Evolutionary conservation across 1,140 invertebrate genomes (phyloP).

Genomic region (Drosophila nigrodunni): DNA sequence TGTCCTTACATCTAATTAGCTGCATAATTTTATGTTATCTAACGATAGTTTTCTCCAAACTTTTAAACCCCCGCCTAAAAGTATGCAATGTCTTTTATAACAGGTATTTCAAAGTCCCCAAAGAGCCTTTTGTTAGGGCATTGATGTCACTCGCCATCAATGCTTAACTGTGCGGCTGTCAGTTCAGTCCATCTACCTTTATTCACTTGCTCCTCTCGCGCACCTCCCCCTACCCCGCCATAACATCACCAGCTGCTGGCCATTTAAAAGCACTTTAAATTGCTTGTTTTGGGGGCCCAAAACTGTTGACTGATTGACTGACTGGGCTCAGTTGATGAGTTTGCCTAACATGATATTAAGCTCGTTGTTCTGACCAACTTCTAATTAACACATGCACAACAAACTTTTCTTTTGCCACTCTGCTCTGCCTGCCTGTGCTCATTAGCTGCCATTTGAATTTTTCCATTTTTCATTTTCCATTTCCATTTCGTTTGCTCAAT

Average conservation of each 20-base stretch:
- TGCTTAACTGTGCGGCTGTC: conserved; percentile 26
- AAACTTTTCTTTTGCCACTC: conserved; percentile 10
- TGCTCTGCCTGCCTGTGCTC: conserved; percentile 44
- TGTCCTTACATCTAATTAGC: too few relatives aligned
- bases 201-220: not conserved
- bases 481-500: conserved; percentile 79
- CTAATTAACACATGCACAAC: conserved; percentile 43
- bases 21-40: too few relatives aligned
- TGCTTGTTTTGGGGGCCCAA: conserved; percentile 66
- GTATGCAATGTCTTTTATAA: too few relatives aligned
- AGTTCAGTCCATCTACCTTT: not conserved
- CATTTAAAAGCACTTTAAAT: conserved; percentile 67
- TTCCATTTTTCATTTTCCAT: conserved; percentile 34
- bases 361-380: conserved; percentile 23
- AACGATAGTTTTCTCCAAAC: too few relatives aligned
- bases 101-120: too few relatives aligned
- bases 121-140: conserved; percentile 22
- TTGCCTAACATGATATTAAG: conserved; percentile 40
- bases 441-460: conserved; percentile 74
- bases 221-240: not conserved
- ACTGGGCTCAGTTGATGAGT: conserved; percentile 50
- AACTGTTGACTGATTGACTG: conserved; percentile 66
- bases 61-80: too few relatives aligned
- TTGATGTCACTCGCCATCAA: conserved; percentile 42
- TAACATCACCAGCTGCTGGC: conserved; percentile 27